Percentiles rank a stretch among this genome's conserved stretches.
Conservation (phyloP, 2,888 invertebrate genomes). For the Apocheima hispidaria region DNA sequence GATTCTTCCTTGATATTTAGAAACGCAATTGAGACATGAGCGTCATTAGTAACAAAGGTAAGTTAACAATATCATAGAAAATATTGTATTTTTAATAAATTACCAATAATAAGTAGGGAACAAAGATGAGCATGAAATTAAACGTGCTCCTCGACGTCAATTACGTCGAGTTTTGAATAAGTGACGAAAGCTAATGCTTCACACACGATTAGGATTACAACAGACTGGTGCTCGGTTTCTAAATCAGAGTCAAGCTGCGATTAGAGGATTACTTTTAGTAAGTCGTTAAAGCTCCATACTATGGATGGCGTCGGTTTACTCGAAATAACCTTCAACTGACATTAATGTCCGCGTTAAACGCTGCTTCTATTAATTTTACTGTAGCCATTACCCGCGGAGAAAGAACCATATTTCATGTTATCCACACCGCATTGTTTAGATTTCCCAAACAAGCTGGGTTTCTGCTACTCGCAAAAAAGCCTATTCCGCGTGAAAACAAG, state of each 20-base stretch:
- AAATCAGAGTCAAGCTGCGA: slow-evolving; percentile 7
- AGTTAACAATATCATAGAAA: neutral
- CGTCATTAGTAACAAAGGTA: neutral
- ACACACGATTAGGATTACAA: slow-evolving; percentile 19
- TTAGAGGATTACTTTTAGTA: slow-evolving; percentile 17
- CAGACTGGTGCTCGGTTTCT: slow-evolving; percentile 7
- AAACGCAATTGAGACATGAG: neutral
- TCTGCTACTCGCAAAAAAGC: slow-evolving; percentile 34
- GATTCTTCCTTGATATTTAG: slow-evolving; percentile 12
- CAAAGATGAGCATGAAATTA: neutral
- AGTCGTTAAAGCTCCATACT: slow-evolving; percentile 7
- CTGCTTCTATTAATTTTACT: slow-evolving; percentile 28
- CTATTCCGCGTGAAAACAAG: slow-evolving; percentile 33
- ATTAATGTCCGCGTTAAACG: slow-evolving; percentile 24
- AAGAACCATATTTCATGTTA: slow-evolving; percentile 38
- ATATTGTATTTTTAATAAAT: neutral
- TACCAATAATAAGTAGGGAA: neutral
- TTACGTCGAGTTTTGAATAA: neutral
- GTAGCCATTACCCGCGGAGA: slow-evolving; percentile 34
- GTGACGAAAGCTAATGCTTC: slow-evolving; percentile 14
- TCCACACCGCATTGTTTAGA: slow-evolving; percentile 34
- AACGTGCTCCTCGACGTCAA: neutral
- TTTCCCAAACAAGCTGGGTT: slow-evolving; percentile 29
- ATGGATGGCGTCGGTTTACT: neutral
- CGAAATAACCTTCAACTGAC: slow-evolving; percentile 16